These are phyloP conservation scores for Pomacea canaliculata DNA, from an alignment of 2,888 invertebrate genomes.

Conservation along the genomic window DNA sequence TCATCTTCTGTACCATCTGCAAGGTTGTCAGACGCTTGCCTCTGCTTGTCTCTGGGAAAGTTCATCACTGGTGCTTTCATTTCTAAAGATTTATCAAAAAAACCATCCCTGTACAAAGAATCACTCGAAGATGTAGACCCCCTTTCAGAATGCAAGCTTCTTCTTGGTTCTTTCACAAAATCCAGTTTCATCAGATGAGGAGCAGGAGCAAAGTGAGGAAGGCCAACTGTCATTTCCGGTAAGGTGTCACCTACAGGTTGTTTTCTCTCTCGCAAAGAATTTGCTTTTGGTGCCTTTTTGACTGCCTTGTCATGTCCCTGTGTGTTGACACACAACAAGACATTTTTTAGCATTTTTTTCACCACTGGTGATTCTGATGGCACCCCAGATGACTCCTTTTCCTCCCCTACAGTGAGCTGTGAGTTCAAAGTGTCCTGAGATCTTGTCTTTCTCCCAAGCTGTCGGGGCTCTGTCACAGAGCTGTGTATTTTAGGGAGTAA, in stretches of 20 bases:
- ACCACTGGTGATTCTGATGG: not conserved
- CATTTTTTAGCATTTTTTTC: constrained; percentile 16
- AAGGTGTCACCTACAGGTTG: not conserved
- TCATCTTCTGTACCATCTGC: constrained; percentile 12
- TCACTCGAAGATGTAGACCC: not conserved
- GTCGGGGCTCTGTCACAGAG: not conserved
- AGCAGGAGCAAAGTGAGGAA: constrained; percentile 12
- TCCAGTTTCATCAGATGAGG: not conserved
- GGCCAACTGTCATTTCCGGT: constrained; percentile 2
- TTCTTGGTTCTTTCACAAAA: constrained; percentile 15
- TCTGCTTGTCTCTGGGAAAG: not conserved
- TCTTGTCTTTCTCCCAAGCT: not conserved
- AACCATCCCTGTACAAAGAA: constrained; percentile 8
- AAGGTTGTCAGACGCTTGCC: not conserved
- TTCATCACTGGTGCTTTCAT: not conserved
- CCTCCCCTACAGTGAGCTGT: not conserved
- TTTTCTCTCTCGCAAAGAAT: not conserved
- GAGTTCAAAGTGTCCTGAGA: not conserved
- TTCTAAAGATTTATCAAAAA: constrained; percentile 13
- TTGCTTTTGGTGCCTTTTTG: not conserved
- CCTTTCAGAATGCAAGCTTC: not conserved
- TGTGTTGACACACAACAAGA: constrained; percentile 9
- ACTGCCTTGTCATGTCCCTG: too few relatives aligned
- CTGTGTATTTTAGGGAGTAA: constrained; percentile 13
- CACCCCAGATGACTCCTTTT: not conserved